Percentiles rank a stretch among this genome's conserved stretches.
Evolutionary conservation across 1,140 invertebrate genomes (phyloP).

Genomic region (Leguminivora glycinivorella): DNA sequence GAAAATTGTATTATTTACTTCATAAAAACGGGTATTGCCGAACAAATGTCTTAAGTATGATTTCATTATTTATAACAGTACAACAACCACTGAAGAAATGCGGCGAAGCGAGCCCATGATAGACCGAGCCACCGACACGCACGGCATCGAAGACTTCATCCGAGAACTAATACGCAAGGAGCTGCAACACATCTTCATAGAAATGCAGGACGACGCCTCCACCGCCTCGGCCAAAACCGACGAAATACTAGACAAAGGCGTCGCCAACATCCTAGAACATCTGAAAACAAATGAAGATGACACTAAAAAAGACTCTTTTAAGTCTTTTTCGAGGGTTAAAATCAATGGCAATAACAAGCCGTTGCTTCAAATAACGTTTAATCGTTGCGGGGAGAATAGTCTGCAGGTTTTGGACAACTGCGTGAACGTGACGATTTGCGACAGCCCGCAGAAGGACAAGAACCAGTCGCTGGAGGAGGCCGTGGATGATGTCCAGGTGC

Average conservation of each 20-base stretch:
- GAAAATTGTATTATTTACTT: no score
- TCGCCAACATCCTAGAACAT: constrained; percentile 59
- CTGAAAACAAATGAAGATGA: constrained; percentile 46
- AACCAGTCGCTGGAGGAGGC: constrained; percentile 54
- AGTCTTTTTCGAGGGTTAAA: constrained; percentile 65
- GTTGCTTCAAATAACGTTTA: constrained; percentile 66
- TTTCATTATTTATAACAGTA: constrained; percentile 27
- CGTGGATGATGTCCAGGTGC: constrained; percentile 54
- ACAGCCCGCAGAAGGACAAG: constrained; percentile 47
- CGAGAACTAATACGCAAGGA: constrained; percentile 65
- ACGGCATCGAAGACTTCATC: constrained; percentile 68
- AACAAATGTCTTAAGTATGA: background rate
- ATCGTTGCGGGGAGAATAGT: constrained; percentile 59
- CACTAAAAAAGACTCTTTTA: constrained; percentile 45
- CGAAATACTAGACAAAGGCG: constrained; percentile 57
- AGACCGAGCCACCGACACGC: constrained; percentile 65
- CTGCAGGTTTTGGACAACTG: constrained; percentile 65
- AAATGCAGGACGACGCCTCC: constrained; percentile 51
- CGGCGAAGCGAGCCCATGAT: constrained; percentile 41
- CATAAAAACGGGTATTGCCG: no score
- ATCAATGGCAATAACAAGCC: constrained; percentile 73
- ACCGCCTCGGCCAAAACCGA: constrained; percentile 45
- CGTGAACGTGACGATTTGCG: constrained; percentile 66
- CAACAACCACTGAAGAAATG: constrained; percentile 38
- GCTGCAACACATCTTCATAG: constrained; percentile 56